Conservation (phyloP, 2,888 invertebrate genomes). For the Caenorhabditis becei region DNA sequence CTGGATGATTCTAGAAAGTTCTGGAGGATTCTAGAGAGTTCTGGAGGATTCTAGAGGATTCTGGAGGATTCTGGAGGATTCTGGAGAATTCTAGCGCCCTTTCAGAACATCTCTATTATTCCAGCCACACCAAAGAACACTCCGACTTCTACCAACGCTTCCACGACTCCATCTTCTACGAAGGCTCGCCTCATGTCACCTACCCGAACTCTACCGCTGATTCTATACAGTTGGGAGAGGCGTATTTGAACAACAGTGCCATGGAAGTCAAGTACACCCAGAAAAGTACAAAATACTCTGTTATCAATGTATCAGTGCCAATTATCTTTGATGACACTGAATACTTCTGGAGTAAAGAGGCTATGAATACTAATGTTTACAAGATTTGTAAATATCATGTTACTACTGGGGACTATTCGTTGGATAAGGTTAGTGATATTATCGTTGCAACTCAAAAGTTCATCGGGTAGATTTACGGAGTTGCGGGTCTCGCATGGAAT, state of each 20-base stretch:
- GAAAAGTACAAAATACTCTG: background rate
- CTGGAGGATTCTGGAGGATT: no score
- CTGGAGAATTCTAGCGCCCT: background rate
- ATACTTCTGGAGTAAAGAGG: background rate
- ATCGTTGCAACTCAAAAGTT: no score
- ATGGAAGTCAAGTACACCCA: no score
- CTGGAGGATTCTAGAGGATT: no score
- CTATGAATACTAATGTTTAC: background rate
- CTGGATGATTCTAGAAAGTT: no score
- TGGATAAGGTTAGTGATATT: no score
- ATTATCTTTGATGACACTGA: background rate
- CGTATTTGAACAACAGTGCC: no score
- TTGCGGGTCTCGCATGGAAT: no score
- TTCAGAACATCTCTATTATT: background rate
- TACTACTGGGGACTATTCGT: background rate
- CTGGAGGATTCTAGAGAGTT: no score
- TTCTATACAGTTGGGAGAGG: no score
- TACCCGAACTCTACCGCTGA: background rate
- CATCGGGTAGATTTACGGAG: no score
- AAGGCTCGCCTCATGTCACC: background rate
- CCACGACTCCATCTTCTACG: background rate
- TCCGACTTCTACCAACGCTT: background rate
- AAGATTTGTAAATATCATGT: constrained; percentile 1
- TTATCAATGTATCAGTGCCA: background rate
- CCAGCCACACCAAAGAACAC: background rate